phyloP scores from a whole-genome alignment of 2,113 vertebrate species.

The Ctenodactylus gundi region DNA sequence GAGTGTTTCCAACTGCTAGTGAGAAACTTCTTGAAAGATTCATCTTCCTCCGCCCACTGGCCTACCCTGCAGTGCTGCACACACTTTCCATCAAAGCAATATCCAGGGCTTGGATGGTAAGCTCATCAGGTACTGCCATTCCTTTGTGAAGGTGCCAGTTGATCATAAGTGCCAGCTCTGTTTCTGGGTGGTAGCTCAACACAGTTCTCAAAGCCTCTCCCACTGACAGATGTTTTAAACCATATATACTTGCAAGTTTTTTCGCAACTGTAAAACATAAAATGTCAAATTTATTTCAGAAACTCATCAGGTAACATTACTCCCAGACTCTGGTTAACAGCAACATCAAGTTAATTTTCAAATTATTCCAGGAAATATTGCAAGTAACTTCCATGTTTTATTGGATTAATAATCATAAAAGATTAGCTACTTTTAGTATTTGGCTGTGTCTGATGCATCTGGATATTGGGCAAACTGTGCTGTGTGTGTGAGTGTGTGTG shows the following conservation, averaged over 20 bases:
- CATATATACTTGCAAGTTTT: constrained; percentile 87
- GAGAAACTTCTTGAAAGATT: neutral
- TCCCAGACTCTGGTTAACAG: neutral
- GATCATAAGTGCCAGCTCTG: constrained; percentile 84
- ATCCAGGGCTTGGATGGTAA: constrained; percentile 91
- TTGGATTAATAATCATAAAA: neutral
- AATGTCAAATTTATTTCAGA: neutral
- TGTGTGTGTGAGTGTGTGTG: neutral
- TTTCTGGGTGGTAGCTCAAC: constrained; percentile 83
- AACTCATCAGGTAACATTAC: neutral
- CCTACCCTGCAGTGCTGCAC: constrained; percentile 86
- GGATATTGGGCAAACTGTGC: neutral
- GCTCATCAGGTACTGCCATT: constrained; percentile 88
- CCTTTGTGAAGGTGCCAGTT: constrained; percentile 88
- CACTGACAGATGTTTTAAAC: constrained; percentile 88
- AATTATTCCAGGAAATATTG: neutral
- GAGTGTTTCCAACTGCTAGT: neutral
- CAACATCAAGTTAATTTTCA: neutral
- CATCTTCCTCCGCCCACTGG: neutral
- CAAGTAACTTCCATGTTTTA: constrained; percentile 37
- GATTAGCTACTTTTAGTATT: neutral
- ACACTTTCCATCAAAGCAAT: constrained; percentile 86
- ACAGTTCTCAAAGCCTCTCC: constrained; percentile 87
- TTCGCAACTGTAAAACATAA: constrained; percentile 89
- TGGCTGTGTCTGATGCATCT: neutral